Evolutionary conservation across 2,888 invertebrate species (phyloP), one percentile per base, ranked within the genome.

Genomic region (Coenonympha glycerion): DNA sequence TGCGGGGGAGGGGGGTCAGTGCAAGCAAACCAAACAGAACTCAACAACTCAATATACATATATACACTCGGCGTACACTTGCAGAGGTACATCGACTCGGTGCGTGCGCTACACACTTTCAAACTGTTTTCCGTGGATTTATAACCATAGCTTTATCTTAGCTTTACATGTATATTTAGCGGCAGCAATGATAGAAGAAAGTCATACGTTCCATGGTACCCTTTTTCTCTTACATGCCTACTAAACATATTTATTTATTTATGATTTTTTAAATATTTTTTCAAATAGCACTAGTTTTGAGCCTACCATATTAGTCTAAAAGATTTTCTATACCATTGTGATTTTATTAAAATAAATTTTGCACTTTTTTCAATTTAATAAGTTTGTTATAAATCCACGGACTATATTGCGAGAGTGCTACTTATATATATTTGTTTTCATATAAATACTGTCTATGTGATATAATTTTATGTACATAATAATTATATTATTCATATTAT

Each of bases 11-110:
- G 55, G 53, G 66, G 71, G 70, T 71, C 63, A 64, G 73, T 74
- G 81, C 77, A 81, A 81, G 82, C 83, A 56, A 73, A 79, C 69
- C 71, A 75, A 71, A 74, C 64, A 59, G 60, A 66, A 66, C 47
- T 48, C 42, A 40, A 55, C 42, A 40, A 55, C 44, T 46, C 47
- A 51, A 30, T 11, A 33, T 40, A 45, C 33, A 19, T 37, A 11
- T 37, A 11, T 11, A 45, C 54, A 66, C 57, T 57, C 47, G 53
- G 48, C 33, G 46, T 42, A 60, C 52, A 52, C 26, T 31, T 40
- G 60, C 24, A 39, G 15, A 3, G 22, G n/a, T n/a, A n/a, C n/a
- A 22, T 22, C 11, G 5, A 37, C 15, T 15, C 9, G 36, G 61
- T 61, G 66, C 63, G 66, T 60, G 57, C 61, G 53, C 63, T 65